Base-by-base conservation (phyloP, 2,888 invertebrate species). In the Dinocampus coccinellae region DNA sequence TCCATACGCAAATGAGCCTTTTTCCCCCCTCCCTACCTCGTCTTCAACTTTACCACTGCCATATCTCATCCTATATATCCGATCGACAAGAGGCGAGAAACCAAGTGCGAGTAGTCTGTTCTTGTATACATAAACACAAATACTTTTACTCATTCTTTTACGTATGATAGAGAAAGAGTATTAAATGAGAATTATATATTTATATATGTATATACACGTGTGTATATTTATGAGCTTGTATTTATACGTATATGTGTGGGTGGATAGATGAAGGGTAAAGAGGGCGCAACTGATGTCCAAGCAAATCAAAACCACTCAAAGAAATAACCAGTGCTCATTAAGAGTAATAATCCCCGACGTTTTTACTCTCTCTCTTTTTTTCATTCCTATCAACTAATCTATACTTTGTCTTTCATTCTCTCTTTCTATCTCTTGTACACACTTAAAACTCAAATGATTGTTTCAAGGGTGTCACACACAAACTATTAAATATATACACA, bases 271-370 rank as follows among this genome's bases (percentile, higher is more conserved):
- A 64, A 70, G 73, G 70, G 72, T 71, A 72, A 64, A 29, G 26
- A 63, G 66, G 71, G 70, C 62, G 68, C 60, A 72, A 66, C n/a
- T 73, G 77, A 77, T 74, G 70, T 76, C 69, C 76, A 75, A 76
- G 74, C 84, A 79, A 85, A 85, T 85, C 85, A 85, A 75, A 84
- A 76, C 84, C 85, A 85, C 84, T 85, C 85, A 84, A 85, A 85
- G 85, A 83, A 85, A 85, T 84, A 85, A 85, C 84, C 81, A 83
- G 81, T 76, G 78, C 82, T 85, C 85, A 85, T 85, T 85, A 85
- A 83, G 83, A 84, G 82, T 83, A 85, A 85, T 85, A 84, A 85
- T 79, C 82, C 79, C 79, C 78, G 77, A 79, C 78, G 11, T 65
- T 82, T 53, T 66, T 62, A 57, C 67, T 53, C 67, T 60, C 29